Conservation (phyloP, 2,797 vertebrate species). For the Arctocebus calabarensis region DNA sequence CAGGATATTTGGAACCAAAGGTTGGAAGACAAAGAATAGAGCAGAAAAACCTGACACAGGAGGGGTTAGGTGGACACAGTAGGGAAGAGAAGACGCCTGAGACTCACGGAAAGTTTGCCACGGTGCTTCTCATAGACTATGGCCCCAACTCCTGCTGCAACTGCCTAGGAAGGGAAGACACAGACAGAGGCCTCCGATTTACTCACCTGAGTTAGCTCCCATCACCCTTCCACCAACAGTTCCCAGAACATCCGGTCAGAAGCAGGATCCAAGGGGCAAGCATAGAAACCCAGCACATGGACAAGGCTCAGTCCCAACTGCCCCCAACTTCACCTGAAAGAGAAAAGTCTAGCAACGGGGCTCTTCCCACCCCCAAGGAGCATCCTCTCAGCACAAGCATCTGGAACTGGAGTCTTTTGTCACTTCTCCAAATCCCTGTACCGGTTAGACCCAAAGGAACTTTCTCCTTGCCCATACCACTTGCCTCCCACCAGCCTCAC, state of each 20-base stretch:
- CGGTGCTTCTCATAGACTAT: slow-evolving; percentile 43
- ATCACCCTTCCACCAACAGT: not conserved
- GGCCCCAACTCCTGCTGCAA: slow-evolving; percentile 54
- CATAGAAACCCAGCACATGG: not conserved
- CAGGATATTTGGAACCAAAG: not conserved
- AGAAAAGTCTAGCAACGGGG: not conserved
- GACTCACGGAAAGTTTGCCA: slow-evolving; percentile 63
- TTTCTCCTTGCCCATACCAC: not conserved
- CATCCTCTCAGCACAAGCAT: not conserved
- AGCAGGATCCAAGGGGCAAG: not conserved
- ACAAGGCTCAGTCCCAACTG: too few relatives aligned
- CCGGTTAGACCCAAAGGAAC: not conserved
- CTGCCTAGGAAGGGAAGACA: slow-evolving; percentile 33
- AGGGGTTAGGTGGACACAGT: not conserved
- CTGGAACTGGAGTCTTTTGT: not conserved
- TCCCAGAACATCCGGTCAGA: not conserved
- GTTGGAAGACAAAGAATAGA: not conserved
- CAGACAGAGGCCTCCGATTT: not conserved
- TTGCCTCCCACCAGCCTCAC: not conserved
- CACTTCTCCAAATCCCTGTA: not conserved
- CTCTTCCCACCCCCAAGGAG: too few relatives aligned
- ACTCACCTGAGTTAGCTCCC: not conserved
- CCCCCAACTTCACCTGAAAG: not conserved
- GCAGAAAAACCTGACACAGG: not conserved
- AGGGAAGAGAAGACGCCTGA: not conserved